phyloP scores from a whole-genome alignment of 2,797 vertebrate species.

The Hyperoplus immaculatus region DNA sequence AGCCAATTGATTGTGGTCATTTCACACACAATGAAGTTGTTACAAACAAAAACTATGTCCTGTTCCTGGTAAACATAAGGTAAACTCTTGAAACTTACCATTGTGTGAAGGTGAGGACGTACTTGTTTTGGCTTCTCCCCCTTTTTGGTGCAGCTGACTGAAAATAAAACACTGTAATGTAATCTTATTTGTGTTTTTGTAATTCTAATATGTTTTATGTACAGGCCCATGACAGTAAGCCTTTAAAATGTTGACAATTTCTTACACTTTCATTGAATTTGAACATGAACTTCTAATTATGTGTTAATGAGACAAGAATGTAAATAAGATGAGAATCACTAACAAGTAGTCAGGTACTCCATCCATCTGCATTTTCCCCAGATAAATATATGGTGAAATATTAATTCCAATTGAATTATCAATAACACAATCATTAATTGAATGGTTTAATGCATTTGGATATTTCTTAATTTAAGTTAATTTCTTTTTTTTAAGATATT shows the following conservation, averaged over 20 bases:
- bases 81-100: conserved; percentile 71
- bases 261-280: not conserved
- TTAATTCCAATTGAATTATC: not conserved
- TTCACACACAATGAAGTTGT: not conserved
- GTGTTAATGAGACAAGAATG: not conserved
- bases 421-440: not conserved
- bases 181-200: conserved; percentile 12
- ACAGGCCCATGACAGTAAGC: not conserved
- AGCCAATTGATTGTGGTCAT: not conserved
- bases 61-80: not conserved
- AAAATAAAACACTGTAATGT: conserved; percentile 48
- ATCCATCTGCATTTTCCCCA: not conserved
- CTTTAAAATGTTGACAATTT: not conserved
- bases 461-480: no score
- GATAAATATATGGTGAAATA: not conserved
- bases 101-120: conserved; percentile 77
- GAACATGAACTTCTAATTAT: not conserved
- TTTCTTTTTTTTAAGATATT: no score
- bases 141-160: conserved; percentile 80
- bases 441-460: not conserved
- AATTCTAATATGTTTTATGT: not conserved
- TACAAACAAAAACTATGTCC: not conserved
- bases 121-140: conserved; percentile 73
- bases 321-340: not conserved
- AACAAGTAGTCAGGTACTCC: not conserved